These are phyloP conservation scores for Aepyceros melampus DNA, from an alignment of 2,113 vertebrate genomes.

Conservation along the genomic window DNA sequence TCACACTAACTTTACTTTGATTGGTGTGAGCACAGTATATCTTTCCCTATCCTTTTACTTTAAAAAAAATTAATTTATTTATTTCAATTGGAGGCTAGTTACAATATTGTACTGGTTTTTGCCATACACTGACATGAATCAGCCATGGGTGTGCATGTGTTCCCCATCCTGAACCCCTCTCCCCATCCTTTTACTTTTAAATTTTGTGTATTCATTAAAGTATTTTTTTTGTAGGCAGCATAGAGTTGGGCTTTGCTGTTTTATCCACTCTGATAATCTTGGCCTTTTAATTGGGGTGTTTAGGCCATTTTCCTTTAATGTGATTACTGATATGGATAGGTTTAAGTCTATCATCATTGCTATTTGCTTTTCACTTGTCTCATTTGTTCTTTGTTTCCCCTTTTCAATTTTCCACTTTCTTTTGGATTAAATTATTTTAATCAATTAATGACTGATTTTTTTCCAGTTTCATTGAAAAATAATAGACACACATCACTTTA, in stretches of 20 bases:
- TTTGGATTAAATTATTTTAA: neutral
- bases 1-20: neutral
- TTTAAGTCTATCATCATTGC: neutral
- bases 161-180: neutral
- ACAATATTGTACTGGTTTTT: neutral
- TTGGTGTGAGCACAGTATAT: neutral
- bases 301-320: neutral
- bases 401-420: neutral
- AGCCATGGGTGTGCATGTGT: neutral
- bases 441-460: neutral
- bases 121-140: neutral
- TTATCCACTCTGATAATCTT: neutral
- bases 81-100: neutral
- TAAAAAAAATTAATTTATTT: neutral
- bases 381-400: neutral
- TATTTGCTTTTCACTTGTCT: neutral
- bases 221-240: neutral
- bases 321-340: neutral
- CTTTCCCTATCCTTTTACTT: neutral
- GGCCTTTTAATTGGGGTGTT: neutral
- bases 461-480: neutral
- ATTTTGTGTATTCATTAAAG: neutral
- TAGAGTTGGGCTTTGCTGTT: neutral
- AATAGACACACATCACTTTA: neutral
- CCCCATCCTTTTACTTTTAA: neutral